Conservation (phyloP, 2,113 vertebrate species). For the Sinosuthora webbiana region DNA sequence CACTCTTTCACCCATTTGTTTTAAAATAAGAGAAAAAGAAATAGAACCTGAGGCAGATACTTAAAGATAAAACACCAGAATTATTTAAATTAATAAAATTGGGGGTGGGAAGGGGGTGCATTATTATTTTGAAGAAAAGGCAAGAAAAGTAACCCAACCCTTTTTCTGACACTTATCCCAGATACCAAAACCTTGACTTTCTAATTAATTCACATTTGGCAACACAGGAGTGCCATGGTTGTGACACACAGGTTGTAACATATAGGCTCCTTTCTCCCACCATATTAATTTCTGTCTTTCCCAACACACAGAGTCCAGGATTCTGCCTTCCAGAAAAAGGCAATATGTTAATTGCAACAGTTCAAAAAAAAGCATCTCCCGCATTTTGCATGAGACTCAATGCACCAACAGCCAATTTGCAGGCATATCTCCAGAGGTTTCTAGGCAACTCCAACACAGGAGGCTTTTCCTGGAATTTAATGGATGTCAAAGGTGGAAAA, state of each 20-base stretch:
- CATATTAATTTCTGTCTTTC: neutral
- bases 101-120: neutral
- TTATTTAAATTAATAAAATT: neutral
- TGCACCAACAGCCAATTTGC: neutral
- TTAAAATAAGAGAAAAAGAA: neutral
- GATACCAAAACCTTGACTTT: neutral
- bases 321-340: neutral
- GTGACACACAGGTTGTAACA: neutral
- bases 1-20: neutral
- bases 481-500: neutral
- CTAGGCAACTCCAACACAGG: neutral
- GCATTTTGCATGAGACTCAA: neutral
- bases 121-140: neutral
- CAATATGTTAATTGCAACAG: neutral
- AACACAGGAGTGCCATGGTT: neutral
- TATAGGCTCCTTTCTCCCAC: neutral
- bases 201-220: neutral
- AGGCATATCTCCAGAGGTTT: neutral
- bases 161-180: neutral
- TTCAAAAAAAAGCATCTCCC: neutral
- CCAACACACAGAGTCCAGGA: neutral
- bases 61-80: neutral
- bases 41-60: neutral
- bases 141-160: neutral
- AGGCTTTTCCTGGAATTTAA: neutral